These are phyloP conservation scores for Drosophila nikananu DNA, from an alignment of 1,140 invertebrate genomes.

Conservation along the genomic window DNA sequence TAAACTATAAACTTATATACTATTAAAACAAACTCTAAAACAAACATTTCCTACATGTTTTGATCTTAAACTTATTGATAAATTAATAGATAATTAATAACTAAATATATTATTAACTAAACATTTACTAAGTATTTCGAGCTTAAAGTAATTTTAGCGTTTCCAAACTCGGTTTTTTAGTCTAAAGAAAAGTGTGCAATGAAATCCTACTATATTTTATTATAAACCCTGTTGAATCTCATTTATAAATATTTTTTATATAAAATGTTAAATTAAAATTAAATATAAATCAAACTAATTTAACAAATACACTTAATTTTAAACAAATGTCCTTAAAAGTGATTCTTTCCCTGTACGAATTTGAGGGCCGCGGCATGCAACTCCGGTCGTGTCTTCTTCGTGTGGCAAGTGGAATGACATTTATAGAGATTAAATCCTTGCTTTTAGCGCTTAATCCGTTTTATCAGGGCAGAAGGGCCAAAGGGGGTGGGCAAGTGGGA, in stretches of 20 bases:
- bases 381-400: constrained; percentile 30
- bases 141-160: too few relatives aligned
- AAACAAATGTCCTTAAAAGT: background rate
- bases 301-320: too few relatives aligned
- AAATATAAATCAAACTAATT: background rate
- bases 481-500: background rate
- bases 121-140: too few relatives aligned
- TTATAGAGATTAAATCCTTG: constrained; percentile 74
- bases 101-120: too few relatives aligned
- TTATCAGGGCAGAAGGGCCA: constrained; percentile 46
- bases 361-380: background rate
- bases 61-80: too few relatives aligned
- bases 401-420: constrained; percentile 62
- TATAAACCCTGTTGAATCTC: fast-evolving
- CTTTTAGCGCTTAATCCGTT: constrained; percentile 76
- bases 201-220: background rate
- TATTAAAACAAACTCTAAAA: too few relatives aligned
- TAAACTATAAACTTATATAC: too few relatives aligned
- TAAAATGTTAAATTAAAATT: background rate
- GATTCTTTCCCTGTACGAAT: background rate
- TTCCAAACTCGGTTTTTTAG: too few relatives aligned
- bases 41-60: too few relatives aligned
- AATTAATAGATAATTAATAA: too few relatives aligned
- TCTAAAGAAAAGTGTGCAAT: too few relatives aligned
- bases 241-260: background rate